phyloP scores from a whole-genome alignment of 2,113 vertebrate genomes.

The Passer domesticus region DNA sequence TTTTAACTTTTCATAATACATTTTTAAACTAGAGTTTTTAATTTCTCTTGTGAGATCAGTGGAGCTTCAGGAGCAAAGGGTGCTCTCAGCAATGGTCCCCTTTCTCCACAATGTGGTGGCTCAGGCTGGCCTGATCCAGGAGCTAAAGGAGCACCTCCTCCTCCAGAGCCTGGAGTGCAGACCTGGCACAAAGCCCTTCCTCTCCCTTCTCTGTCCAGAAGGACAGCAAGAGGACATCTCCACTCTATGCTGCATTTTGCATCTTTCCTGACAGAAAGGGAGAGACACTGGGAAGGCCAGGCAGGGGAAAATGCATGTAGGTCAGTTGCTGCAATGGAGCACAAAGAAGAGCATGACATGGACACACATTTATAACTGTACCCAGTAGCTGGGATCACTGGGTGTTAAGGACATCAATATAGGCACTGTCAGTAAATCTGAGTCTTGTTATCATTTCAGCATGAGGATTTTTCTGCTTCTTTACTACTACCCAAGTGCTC shows the following conservation, averaged over 20 bases:
- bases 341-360: fast-evolving
- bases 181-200: not conserved
- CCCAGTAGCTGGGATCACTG: not conserved
- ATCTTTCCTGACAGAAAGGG: not conserved
- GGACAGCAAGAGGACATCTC: not conserved
- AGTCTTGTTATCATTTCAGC: not conserved
- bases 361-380: not conserved
- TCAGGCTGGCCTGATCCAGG: not conserved
- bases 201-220: not conserved
- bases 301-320: not conserved
- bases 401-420: fast-evolving
- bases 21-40: not conserved
- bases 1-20: not conserved
- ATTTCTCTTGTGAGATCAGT: not conserved
- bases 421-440: not conserved
- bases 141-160: not conserved
- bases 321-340: not conserved
- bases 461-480: not conserved
- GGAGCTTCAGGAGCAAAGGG: not conserved
- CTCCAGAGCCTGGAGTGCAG: not conserved
- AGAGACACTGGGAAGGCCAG: not conserved
- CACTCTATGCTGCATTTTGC: fast-evolving
- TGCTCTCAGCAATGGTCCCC: not conserved
- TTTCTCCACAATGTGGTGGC: not conserved
- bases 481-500: not conserved